Base-by-base conservation (phyloP, 2,797 vertebrate genomes). In the Poeciliopsis paucimaculata region DNA sequence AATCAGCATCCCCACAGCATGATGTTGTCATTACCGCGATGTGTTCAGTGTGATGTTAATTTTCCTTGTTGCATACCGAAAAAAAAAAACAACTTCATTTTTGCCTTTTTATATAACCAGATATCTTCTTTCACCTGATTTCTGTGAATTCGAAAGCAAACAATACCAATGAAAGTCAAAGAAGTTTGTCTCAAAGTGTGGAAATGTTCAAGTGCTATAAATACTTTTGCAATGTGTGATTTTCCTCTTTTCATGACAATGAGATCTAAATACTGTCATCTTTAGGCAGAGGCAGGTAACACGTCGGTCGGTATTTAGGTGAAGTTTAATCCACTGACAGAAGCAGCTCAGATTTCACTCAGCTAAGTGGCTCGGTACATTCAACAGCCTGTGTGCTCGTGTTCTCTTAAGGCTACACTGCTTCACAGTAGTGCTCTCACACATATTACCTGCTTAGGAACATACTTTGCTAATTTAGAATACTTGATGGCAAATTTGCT, bases 341-440 rank as follows among this genome's bases (percentile, higher is more conserved):
- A 57, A 74, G 75, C 72, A 77, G 81, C 62, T 91, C 78, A 60
- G 36, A 81, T 92, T 90, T 87, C 85, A 71, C 60, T 81, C 66
- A 78, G 43, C 55, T 57, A 80, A 64, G 34, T 83, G 75, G 79
- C 77, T 76, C 60, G 15, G 83, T 70, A 77, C 41, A 73, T 5
- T 64, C 51, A 47, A 47, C 20, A 75, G 20, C 49, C 39, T 39
- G 6, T 46, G 39, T 3, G 5, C 12, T 47, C 7, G 18, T 36
- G 18, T 71, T 41, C 9, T 68, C 26, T 46, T 57, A 49, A 45
- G n/a, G 75, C 51, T 26, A 6, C 28, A 36, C n/a, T 7, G 51
- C 57, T 72, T 82, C 45, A 62, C 13, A 66, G 26, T 18, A 34
- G 39, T 39, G 51, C 68, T 75, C 60, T 77, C 9, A 79, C 31